Conservation (phyloP, 2,797 vertebrate genomes). For the Fundulus diaphanus region DNA sequence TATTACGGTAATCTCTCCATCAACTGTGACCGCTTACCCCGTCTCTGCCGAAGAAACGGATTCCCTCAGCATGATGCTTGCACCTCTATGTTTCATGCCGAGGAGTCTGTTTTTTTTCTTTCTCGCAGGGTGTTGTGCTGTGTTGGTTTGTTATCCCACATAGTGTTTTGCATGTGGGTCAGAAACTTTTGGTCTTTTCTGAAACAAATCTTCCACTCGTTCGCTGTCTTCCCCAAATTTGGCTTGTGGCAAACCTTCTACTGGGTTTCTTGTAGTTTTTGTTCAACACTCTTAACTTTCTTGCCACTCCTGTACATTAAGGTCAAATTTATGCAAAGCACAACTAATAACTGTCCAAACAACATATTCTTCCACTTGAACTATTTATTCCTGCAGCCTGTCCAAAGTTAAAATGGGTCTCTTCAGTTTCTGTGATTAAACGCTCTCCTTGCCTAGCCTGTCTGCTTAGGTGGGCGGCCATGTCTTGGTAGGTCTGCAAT, state of each 20-base stretch:
- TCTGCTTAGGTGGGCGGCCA: neutral
- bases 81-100: neutral
- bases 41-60: neutral
- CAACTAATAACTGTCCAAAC: neutral
- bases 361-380: no score
- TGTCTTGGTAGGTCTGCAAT: neutral
- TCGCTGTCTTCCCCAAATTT: neutral
- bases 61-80: neutral
- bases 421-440: neutral
- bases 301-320: neutral
- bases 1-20: conserved; percentile 1
- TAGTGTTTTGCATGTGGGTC: neutral
- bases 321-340: neutral
- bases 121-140: neutral
- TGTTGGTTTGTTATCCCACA: neutral
- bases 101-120: neutral
- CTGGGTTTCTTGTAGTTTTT: neutral
- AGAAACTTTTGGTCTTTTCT: neutral
- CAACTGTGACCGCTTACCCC: neutral
- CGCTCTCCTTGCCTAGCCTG: neutral
- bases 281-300: neutral
- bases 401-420: no score
- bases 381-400: no score
- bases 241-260: neutral
- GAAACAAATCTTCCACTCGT: neutral